These are phyloP conservation scores for Sitobion miscanthi DNA, from an alignment of 1,140 invertebrate species.

Conservation along the genomic window DNA sequence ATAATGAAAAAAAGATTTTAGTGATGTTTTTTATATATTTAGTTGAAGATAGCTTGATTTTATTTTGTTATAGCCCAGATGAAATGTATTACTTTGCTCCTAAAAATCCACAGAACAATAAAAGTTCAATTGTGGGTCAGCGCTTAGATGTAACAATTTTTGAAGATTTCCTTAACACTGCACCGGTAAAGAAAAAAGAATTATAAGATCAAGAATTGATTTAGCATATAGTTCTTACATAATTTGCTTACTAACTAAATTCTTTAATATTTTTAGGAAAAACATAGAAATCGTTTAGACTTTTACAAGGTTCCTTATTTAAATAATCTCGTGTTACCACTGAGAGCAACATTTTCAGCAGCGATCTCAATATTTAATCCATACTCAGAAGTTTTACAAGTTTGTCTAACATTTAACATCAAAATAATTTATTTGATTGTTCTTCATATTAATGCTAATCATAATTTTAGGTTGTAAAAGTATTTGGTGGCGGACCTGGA, in stretches of 20 bases:
- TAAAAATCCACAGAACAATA: conserved; percentile 54
- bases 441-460: background rate
- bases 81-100: conserved; percentile 53
- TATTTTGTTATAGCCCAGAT: conserved; percentile 28
- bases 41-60: background rate
- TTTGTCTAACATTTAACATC: background rate
- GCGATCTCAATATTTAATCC: conserved; percentile 53
- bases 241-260: background rate
- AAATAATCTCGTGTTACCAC: conserved; percentile 50
- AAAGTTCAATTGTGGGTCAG: conserved; percentile 53
- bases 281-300: conserved; percentile 43
- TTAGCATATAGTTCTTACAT: background rate
- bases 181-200: conserved; percentile 29
- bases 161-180: conserved; percentile 43
- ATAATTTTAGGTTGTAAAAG: conserved; percentile 46
- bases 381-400: conserved; percentile 41
- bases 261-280: conserved; percentile 42
- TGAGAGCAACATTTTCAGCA: conserved; percentile 53
- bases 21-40: background rate
- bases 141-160: conserved; percentile 39
- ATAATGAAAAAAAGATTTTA: background rate
- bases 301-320: conserved; percentile 47
- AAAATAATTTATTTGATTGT: background rate
- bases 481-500: conserved; percentile 47
- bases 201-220: background rate